A percentile compares a stretch with the other conserved stretches of the same genome.
Conservation (phyloP, 2,888 invertebrate genomes). For the Ormia ochracea region DNA sequence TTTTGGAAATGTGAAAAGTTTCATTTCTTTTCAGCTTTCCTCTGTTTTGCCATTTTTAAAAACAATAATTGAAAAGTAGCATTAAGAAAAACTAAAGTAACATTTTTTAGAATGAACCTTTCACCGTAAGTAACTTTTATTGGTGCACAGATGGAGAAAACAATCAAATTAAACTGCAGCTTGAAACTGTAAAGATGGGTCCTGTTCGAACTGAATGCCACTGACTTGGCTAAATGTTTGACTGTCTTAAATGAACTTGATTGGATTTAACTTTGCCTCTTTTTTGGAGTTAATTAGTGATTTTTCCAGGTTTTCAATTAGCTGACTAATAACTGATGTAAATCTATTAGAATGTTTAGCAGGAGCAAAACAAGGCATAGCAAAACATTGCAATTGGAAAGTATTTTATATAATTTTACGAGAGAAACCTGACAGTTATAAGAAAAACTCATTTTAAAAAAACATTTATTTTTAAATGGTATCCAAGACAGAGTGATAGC, state of each 20-base stretch:
- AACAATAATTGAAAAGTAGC: conserved; percentile 43
- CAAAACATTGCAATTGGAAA: neutral
- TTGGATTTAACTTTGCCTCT: neutral
- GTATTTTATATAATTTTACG: neutral
- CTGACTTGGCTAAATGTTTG: neutral
- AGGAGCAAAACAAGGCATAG: neutral
- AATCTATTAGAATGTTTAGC: conserved; percentile 2
- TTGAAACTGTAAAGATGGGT: conserved; percentile 21
- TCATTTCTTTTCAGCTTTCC: neutral
- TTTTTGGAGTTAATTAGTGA: neutral
- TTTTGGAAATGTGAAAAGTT: conserved; percentile 54
- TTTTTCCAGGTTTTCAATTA: conserved; percentile 8
- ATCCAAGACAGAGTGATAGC: no score
- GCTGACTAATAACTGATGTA: conserved; percentile 8
- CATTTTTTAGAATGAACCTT: conserved; percentile 44
- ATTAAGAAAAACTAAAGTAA: conserved; percentile 23
- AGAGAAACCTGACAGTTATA: neutral
- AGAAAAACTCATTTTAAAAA: no score
- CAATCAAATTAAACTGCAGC: conserved; percentile 26
- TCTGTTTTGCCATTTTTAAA: conserved; percentile 8
- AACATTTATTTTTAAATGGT: no score
- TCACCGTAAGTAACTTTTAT: conserved; percentile 27
- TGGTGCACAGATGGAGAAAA: neutral
- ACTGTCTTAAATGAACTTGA: neutral
- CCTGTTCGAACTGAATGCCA: conserved; percentile 12